Percentiles rank a stretch among this genome's conserved stretches.
Evolutionary conservation across 1,140 invertebrate species (phyloP).

Genomic region (Steinernema khuongi): DNA sequence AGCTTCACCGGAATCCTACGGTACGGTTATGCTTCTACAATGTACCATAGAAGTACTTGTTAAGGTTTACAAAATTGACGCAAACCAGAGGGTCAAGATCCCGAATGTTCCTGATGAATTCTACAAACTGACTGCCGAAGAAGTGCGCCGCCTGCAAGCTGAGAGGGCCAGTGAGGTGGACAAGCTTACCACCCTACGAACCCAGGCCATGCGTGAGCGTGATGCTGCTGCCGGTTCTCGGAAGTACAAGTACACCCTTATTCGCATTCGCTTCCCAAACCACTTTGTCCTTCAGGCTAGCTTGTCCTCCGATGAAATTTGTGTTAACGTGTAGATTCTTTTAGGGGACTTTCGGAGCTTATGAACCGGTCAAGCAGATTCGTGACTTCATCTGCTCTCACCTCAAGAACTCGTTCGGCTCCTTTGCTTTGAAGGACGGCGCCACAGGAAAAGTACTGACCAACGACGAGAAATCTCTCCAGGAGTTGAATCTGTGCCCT

Average conservation of each 20-base stretch:
- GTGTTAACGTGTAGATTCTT: not conserved
- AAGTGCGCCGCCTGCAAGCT: constrained; percentile 16
- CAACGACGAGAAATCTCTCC: not conserved
- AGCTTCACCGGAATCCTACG: constrained; percentile 14
- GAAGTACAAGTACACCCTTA: constrained; percentile 39
- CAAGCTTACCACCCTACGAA: constrained; percentile 27
- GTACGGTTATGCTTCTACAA: too few species aligned
- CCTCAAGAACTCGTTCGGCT: not conserved
- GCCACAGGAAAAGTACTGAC: not conserved
- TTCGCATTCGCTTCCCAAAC: constrained; percentile 33
- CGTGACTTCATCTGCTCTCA: constrained; percentile 21
- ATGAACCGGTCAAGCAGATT: constrained; percentile 26
- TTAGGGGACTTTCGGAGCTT: constrained; percentile 29
- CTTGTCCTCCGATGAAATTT: not conserved
- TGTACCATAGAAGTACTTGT: too few species aligned
- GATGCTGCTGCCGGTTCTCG: constrained; percentile 18
- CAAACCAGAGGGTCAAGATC: not conserved
- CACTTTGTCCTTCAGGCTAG: constrained; percentile 27
- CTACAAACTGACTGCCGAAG: constrained; percentile 28
- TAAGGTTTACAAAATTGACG: not conserved
- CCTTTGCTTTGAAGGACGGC: not conserved
- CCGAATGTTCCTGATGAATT: constrained; percentile 2
- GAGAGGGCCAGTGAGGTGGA: not conserved
- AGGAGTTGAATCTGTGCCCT: too few species aligned
- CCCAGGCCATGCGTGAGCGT: constrained; percentile 35